Evolutionary conservation across 2,797 vertebrate species (phyloP), one percentile per base, ranked within the genome.

Genomic region (Cyprinodon diabolis): DNA sequence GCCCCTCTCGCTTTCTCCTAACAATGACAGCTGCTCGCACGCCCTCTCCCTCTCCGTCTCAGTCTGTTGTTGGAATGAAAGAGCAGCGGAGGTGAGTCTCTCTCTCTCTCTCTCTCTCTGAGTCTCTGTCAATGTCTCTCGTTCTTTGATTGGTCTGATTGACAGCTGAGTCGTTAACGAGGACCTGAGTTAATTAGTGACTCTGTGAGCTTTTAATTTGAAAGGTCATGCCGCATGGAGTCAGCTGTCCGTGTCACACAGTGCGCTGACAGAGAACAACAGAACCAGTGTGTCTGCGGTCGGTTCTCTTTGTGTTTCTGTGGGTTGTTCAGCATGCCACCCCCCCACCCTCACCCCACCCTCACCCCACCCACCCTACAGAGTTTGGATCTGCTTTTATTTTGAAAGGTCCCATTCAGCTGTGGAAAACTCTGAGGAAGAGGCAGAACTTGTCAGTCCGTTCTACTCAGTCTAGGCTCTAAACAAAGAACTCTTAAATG

Each of bases 1-100:
- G 40, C 89, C 91, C 85, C 72, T 40, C 71, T 4, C 78, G 81
- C 70, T 71, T 81, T 75, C 79, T 71, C 84, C 85, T 87, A 92
- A 92, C 91, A 92, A 92, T 92, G 89, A 56, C 79, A 73, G 78
- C 82, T 78, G 85, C 81, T 79, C 51, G 43, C 72, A 81, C 72
- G 1, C 72, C 69, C 80, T 21, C 76, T 19, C 80, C 75, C 60
- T 65, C 66, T 54, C 40, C 54, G 54, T 74, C 76, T 19, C 76
- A 30, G 66, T 55, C 56, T 76, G 56, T 30, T 75, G 56, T 57
- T 74, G 72, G 72, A 40, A 74, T 74, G 72, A 74, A 68, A 74
- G 54, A 48, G 19, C n/a, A 25, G n/a, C 72, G 30, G 15, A 67
- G 66, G 72, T 74, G 45, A 74, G 72, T 69, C 66, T 47, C 72